Conservation (phyloP, 2,113 vertebrate species). For the Trichechus manatus region DNA sequence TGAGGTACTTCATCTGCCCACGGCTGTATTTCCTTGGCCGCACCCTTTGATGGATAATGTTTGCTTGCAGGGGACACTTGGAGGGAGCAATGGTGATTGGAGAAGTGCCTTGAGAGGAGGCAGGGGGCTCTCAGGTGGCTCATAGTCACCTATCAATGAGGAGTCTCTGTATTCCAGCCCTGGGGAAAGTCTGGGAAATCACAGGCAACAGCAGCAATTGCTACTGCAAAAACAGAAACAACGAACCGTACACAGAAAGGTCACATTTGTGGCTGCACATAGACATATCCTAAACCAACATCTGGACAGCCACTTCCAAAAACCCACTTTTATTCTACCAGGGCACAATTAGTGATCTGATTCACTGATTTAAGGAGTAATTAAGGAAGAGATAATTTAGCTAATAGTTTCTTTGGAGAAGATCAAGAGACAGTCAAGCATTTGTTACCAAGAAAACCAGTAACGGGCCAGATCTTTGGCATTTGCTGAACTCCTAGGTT, state of each 20-base stretch:
- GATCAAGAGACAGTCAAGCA: background rate
- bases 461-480: background rate
- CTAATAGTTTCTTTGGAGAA: background rate
- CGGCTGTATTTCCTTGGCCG: background rate
- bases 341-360: background rate
- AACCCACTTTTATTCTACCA: background rate
- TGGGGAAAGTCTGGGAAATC: accelerated
- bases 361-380: background rate
- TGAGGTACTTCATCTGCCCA: background rate
- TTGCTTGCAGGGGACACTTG: background rate
- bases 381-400: background rate
- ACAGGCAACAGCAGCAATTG: background rate
- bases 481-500: background rate
- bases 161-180: background rate
- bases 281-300: background rate
- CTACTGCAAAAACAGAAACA: background rate
- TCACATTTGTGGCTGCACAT: background rate
- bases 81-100: background rate
- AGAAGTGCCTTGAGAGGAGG: background rate
- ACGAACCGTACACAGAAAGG: background rate
- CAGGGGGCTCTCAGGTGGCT: too few species aligned
- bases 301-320: background rate
- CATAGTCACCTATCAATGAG: too few species aligned
- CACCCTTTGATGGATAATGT: background rate
- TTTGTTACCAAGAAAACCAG: background rate